phyloP scores from a whole-genome alignment of 64 coral and sea anemone species.

The Dendronephthya gigantea region DNA sequence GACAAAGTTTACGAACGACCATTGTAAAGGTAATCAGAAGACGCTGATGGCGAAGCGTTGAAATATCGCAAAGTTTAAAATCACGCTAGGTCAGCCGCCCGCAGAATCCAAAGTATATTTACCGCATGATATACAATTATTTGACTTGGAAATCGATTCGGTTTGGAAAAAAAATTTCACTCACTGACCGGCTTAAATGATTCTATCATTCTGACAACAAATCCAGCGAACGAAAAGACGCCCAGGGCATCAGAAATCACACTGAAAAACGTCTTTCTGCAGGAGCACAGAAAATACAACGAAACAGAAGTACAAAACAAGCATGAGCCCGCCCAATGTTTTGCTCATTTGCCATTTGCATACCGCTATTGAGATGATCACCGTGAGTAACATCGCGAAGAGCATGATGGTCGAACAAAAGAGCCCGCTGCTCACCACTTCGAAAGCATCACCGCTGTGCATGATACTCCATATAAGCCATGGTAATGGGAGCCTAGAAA shows the following conservation, averaged over 20 bases:
- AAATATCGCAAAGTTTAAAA: too few species aligned
- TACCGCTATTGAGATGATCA: constrained; percentile 42
- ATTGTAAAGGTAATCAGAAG: too few species aligned
- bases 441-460: constrained; percentile 25
- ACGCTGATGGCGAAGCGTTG: too few species aligned
- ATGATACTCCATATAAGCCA: constrained; percentile 62
- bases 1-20: too few species aligned
- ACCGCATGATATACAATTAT: too few species aligned
- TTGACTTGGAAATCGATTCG: too few species aligned
- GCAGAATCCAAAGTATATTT: too few species aligned
- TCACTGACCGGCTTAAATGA: too few species aligned
- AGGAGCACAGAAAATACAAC: constrained; percentile 59
- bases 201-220: too few species aligned
- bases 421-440: constrained; percentile 49
- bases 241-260: not conserved
- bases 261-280: constrained; percentile 26
- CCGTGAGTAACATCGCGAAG: constrained; percentile 65
- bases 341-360: constrained; percentile 85
- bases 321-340: constrained; percentile 60
- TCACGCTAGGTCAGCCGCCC: too few species aligned
- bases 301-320: constrained; percentile 56
- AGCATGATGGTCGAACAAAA: constrained; percentile 79
- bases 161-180: too few species aligned
- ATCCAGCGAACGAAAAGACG: too few species aligned
- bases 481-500: constrained; percentile 62